A percentile compares a stretch with the other conserved stretches of the same genome.
Conservation (phyloP, 1,140 invertebrate genomes). For the Zaprionus vittiger region DNA sequence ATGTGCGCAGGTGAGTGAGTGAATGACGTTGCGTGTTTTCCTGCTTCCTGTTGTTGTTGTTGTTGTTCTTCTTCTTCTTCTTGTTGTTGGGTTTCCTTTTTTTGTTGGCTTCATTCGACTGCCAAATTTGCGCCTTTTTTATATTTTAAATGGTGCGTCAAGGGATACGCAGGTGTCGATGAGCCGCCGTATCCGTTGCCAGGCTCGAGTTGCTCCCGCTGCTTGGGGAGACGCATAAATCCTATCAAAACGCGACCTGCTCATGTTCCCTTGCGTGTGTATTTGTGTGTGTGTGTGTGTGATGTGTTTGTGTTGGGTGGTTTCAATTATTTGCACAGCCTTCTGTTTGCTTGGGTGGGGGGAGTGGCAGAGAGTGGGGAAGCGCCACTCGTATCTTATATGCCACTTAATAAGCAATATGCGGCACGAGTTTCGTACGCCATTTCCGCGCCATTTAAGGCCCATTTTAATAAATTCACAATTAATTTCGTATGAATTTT, state of each 20-base stretch:
- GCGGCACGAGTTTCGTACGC: slow-evolving; percentile 31
- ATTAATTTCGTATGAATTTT: slow-evolving; percentile 53
- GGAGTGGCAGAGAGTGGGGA: neutral
- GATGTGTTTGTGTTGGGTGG: slow-evolving; percentile 38
- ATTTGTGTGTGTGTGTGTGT: neutral
- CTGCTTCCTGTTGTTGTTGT: neutral
- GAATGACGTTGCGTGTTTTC: slow-evolving; percentile 15
- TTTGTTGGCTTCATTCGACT: slow-evolving; percentile 4
- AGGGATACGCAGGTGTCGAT: slow-evolving; percentile 61
- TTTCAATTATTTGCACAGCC: slow-evolving; percentile 70
- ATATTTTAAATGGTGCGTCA: slow-evolving; percentile 51
- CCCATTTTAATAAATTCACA: slow-evolving; percentile 71
- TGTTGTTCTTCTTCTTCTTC: neutral
- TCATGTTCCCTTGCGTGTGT: slow-evolving; percentile 1
- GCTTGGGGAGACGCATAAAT: slow-evolving; percentile 34
- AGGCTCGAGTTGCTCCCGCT: slow-evolving; percentile 5
- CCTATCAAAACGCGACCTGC: slow-evolving; percentile 14
- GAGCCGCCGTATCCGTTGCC: slow-evolving; percentile 33
- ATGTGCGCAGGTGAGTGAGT: slow-evolving; percentile 88
- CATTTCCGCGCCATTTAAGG: slow-evolving; percentile 50
- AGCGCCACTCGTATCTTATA: slow-evolving; percentile 40
- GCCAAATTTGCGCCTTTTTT: slow-evolving; percentile 33
- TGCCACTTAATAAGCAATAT: slow-evolving; percentile 79
- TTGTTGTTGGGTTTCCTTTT: slow-evolving; percentile 1
- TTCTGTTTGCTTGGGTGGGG: slow-evolving; percentile 8